Base-by-base conservation (phyloP, 2,797 vertebrate genomes). In the Monodelphis domestica region DNA sequence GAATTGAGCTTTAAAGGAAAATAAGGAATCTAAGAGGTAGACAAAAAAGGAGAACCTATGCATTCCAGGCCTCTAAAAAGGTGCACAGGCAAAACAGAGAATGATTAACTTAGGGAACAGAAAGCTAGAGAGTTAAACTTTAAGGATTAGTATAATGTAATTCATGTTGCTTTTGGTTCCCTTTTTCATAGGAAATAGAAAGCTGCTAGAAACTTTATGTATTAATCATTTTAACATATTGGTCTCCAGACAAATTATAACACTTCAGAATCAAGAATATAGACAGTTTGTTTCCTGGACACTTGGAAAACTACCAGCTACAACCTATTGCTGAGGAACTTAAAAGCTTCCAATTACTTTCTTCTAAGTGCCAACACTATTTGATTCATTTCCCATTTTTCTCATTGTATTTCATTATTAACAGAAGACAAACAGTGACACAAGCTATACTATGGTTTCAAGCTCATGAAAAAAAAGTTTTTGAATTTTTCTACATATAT, bases 201-300 rank as follows among this genome's bases (percentile, higher is more conserved):
- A 70, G 45, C 30, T 91, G 45, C 30, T 91, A 94, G 52, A 93
- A 53, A 30, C 15, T 87, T 93, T 90, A 57, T 70, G 63, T 55
- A 90, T 1, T 59, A 33, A 84, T 63, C 91, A 93, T 5, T 52
- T 54, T 53, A 91, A 95, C 26, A 38, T 17, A 70, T 9, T 70
- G n/a, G 15, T 70, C 15, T 70, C 38, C 70, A 38, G n/a, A 70
- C 92, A 93, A 92, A 84, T 28, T 5, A 1, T 92, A 45, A 92
- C 38, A 45, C 95, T 88, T 87, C 21, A 88, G 33, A 90, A 89
- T 90, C 33, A 88, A 91, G 3, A 54, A 28, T 28, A 94, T 2
- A 87, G 50, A 5, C 38, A 78, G 87, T 91, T 96, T 94, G 30
- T 54, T 90, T 97, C 90, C 17, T 51, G 38, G 38, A 59, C 87